Evolutionary conservation across 2,113 vertebrate genomes (phyloP), one percentile per base, ranked within the genome.

Genomic region (Amazona guildingii): DNA sequence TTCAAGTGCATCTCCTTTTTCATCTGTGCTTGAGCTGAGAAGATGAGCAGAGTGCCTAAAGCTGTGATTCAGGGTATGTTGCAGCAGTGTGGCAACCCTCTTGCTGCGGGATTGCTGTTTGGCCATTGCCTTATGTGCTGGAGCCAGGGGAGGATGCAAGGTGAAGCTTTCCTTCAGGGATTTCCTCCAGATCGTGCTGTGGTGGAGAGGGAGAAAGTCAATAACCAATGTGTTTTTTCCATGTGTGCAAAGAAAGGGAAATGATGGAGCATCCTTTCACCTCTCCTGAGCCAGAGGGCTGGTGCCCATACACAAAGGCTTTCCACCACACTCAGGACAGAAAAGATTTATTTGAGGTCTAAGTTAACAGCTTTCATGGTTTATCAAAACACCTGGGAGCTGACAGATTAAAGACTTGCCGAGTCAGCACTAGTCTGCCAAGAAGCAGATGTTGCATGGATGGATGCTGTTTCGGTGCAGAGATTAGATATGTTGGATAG

Each of bases 171-270:
- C 62, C 33, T 46, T 79, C 39, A 55, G 17, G 28, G 41, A 12
- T 82, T 90, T 93, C 15, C 5, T 25, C 29, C 8, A 11, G 66
- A 48, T 39, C 1, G 0, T 72, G 25, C 79, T 68, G 3, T 23
- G 23, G 41, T 54, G n/a, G 16, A 62, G 62, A 64, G 20, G 33
- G 12, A 80, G 44, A 79, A 64, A 13, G 57, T 59, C 57, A 59
- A 35, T 35, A 59, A 24, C 57, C 21, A 1, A 17, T 0, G 4
- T 31, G 33, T 1, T 3, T 68, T 67, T 27, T 67, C n/a, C 21
- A 8, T 52, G 25, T 17, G 29, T 51, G 29, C n/a, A 37, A 61
- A 95, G 37, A 41, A 83, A 44, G 19, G 41, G 79, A 64, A 66
- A 51, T 20, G 25, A 18, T 31, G 41, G 54, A 49, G 27, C 25